Conservation (phyloP, 2,797 vertebrate genomes). For the Danio kyathit region DNA sequence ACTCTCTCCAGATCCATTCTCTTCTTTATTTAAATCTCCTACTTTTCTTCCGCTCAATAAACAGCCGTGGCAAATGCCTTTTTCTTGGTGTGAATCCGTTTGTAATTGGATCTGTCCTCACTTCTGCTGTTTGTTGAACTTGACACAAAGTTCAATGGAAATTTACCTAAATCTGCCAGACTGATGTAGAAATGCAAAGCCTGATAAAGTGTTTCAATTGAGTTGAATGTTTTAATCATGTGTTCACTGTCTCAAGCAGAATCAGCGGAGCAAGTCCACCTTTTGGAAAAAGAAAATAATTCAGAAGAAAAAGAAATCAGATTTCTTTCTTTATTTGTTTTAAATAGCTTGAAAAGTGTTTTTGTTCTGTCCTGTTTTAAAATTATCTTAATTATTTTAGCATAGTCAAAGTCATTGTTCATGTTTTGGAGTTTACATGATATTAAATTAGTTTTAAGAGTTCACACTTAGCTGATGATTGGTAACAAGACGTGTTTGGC, state of each 20-base stretch:
- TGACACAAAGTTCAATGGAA: conserved; percentile 7
- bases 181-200: conserved; percentile 4
- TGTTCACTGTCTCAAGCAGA: not conserved
- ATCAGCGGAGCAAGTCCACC: not conserved
- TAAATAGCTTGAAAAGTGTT: not conserved
- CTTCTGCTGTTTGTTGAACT: conserved; percentile 26
- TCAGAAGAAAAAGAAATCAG: not conserved
- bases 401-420: no score
- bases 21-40: not conserved
- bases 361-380: no score
- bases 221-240: not conserved
- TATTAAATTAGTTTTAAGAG: no score
- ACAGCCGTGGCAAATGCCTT: not conserved
- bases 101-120: conserved; percentile 20
- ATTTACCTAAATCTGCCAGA: conserved; percentile 5
- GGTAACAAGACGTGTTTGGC: no score
- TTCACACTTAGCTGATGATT: no score
- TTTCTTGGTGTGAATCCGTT: conserved; percentile 5
- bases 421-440: no score
- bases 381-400: no score
- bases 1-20: not conserved
- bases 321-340: not conserved
- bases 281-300: no score
- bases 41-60: conserved; percentile 9
- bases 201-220: not conserved